A percentile compares a stretch with the other conserved stretches of the same genome.
phyloP scores from a whole-genome alignment of 2,888 invertebrate species.

The Leucophora obtusa region DNA sequence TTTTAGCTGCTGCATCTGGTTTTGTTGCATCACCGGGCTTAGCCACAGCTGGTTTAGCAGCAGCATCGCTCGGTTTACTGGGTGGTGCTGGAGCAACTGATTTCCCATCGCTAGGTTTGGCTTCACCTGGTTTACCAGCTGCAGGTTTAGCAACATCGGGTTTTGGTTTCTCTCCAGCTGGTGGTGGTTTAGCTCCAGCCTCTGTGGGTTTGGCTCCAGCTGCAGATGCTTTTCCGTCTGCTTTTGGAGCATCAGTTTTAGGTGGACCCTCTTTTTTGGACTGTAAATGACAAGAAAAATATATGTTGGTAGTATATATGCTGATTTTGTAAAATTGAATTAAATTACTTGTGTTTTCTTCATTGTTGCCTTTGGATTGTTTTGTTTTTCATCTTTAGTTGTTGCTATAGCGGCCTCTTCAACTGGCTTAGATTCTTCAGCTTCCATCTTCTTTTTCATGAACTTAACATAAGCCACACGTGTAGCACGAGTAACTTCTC shows the following conservation, averaged over 20 bases:
- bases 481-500: constrained; percentile 86
- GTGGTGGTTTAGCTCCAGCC: constrained; percentile 30
- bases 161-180: constrained; percentile 14
- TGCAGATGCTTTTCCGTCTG: neutral
- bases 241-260: constrained; percentile 56
- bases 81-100: constrained; percentile 70
- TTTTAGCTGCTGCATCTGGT: constrained; percentile 72
- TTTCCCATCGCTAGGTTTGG: constrained; percentile 66
- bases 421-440: constrained; percentile 68
- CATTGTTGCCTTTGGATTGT: constrained; percentile 12
- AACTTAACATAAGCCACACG: constrained; percentile 93
- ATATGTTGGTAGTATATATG: too few species aligned
- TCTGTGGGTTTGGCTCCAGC: too few species aligned
- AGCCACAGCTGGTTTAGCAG: constrained; percentile 72
- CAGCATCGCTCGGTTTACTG: constrained; percentile 69
- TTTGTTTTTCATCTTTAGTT: constrained; percentile 47
- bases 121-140: constrained; percentile 43
- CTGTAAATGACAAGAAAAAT: neutral
- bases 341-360: constrained; percentile 30
- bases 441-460: constrained; percentile 86
- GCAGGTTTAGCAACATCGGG: constrained; percentile 53
- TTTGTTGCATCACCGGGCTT: constrained; percentile 72
- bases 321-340: neutral
- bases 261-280: constrained; percentile 37
- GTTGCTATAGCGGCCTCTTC: constrained; percentile 43